Evolutionary conservation across 2,113 vertebrate species (phyloP).

Genomic region (Leptocoma aspasia): DNA sequence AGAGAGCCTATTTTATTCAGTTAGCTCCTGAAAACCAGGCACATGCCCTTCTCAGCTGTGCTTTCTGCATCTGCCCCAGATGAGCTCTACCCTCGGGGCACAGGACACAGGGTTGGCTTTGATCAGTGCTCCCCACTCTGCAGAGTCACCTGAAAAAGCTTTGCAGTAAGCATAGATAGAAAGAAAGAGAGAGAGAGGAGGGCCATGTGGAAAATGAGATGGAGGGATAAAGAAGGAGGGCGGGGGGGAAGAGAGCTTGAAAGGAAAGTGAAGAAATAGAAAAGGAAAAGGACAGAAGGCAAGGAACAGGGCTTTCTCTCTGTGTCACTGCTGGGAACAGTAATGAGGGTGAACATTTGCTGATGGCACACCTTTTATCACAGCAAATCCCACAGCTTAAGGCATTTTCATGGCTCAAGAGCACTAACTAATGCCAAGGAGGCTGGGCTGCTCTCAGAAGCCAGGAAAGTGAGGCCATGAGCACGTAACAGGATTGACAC

Average conservation of each 20-base stretch:
- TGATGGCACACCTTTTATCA: slow-evolving; percentile 32
- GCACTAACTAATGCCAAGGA: slow-evolving; percentile 21
- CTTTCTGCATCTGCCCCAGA: not conserved
- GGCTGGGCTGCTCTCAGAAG: not conserved
- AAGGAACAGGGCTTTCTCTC: not conserved
- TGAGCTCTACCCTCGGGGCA: not conserved
- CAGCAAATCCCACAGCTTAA: slow-evolving; percentile 24
- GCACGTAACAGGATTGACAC: not conserved
- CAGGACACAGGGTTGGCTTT: not conserved
- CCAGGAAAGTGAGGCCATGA: slow-evolving; percentile 13
- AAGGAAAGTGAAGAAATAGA: not conserved
- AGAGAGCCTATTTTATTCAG: not conserved
- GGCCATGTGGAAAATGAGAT: not conserved
- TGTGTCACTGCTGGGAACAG: slow-evolving; percentile 1
- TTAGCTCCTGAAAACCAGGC: not conserved
- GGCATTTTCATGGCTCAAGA: slow-evolving; percentile 7
- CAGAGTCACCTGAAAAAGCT: not conserved
- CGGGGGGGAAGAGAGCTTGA: not conserved
- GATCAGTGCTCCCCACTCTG: not conserved
- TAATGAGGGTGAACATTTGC: slow-evolving; percentile 40
- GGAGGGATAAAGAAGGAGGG: not conserved
- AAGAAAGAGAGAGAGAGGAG: not conserved
- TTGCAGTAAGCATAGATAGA: not conserved
- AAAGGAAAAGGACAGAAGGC: not conserved
- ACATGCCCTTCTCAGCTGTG: not conserved